phyloP scores from a whole-genome alignment of 1,140 invertebrate genomes.

The Eulimnadia texana region DNA sequence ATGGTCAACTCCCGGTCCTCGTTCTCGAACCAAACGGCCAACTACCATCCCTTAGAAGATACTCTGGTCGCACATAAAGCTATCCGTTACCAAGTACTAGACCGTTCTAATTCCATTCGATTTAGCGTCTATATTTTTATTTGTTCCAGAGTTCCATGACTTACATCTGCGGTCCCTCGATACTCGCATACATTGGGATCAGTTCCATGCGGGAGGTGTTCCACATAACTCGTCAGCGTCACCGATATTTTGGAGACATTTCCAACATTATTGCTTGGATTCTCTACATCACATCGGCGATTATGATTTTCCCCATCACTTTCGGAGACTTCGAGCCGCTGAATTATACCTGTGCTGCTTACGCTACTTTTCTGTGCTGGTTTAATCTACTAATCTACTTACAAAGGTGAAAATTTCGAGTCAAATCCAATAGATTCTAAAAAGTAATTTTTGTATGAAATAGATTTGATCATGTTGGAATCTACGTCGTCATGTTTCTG shows the following conservation, averaged over 20 bases:
- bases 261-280: constrained; percentile 46
- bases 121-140: too few relatives aligned
- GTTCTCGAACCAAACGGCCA: too few relatives aligned
- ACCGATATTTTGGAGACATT: constrained; percentile 31
- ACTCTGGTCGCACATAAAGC: neutral
- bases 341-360: constrained; percentile 52
- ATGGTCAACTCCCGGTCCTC: too few relatives aligned
- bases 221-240: constrained; percentile 22
- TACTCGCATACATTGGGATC: constrained; percentile 10
- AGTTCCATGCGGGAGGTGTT: constrained; percentile 12
- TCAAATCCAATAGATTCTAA: constrained; percentile 21
- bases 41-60: too few relatives aligned
- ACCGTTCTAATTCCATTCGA: neutral
- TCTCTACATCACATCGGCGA: constrained; percentile 45
- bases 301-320: constrained; percentile 43
- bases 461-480: constrained; percentile 49
- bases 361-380: constrained; percentile 74
- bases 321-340: constrained; percentile 31
- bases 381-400: constrained; percentile 70
- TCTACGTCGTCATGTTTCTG: constrained; percentile 83
- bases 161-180: constrained; percentile 4
- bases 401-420: constrained; percentile 46
- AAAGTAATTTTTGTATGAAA: neutral
- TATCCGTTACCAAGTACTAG: neutral
- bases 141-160: too few relatives aligned